Evolutionary conservation across 2,888 invertebrate genomes (phyloP).

Genomic region (Nomada fucata): DNA sequence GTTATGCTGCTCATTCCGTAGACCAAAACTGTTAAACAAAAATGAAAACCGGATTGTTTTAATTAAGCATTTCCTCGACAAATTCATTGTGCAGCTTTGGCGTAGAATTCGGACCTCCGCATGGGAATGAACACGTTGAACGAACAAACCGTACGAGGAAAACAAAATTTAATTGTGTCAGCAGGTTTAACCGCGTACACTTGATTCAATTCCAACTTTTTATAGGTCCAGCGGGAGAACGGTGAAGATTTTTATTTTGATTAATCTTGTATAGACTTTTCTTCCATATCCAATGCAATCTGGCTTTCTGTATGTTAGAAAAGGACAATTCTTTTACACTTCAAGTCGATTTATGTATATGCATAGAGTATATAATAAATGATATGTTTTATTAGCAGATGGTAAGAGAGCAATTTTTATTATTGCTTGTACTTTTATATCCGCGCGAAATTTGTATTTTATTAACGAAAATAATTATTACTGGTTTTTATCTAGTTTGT

Average conservation of each 20-base stretch:
- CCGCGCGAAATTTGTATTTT: too few relatives aligned
- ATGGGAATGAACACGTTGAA: constrained; percentile 5
- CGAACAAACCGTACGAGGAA: not conserved
- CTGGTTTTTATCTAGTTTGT: too few relatives aligned
- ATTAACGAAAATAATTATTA: too few relatives aligned
- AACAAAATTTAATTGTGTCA: constrained; percentile 10
- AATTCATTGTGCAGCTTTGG: not conserved
- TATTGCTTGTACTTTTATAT: too few relatives aligned
- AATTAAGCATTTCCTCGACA: not conserved
- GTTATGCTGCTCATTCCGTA: too few relatives aligned
- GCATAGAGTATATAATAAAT: too few relatives aligned
- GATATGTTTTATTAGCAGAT: too few relatives aligned
- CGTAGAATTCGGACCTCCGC: not conserved
- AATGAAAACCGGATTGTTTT: not conserved
- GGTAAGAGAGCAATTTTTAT: too few relatives aligned
- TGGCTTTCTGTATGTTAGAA: not conserved
- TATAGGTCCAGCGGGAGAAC: not conserved
- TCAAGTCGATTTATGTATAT: too few relatives aligned
- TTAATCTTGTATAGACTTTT: not conserved
- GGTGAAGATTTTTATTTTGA: not conserved
- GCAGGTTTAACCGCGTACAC: not conserved
- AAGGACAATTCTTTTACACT: too few relatives aligned
- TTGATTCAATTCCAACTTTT: not conserved
- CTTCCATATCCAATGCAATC: not conserved
- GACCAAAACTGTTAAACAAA: too few relatives aligned